Evolutionary conservation across 2,888 invertebrate genomes (phyloP).

Genomic region (Hypercompe scribonia): DNA sequence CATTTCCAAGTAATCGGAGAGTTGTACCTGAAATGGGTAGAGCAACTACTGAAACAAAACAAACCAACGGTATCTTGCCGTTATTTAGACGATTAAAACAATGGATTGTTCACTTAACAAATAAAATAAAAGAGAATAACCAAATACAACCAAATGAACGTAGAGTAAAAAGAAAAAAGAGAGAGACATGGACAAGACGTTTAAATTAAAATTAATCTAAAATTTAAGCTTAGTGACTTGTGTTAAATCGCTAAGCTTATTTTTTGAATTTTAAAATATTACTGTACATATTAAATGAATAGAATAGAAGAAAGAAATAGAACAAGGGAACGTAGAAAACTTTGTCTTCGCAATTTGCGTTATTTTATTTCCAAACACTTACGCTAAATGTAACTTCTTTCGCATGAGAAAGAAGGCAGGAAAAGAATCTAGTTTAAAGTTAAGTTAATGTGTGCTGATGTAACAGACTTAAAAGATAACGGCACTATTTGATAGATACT

Average conservation of each 20-base stretch:
- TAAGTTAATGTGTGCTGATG: too few species aligned
- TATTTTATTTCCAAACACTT: too few species aligned
- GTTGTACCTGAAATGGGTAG: slow-evolving; percentile 48
- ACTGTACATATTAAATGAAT: too few species aligned
- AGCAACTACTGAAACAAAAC: slow-evolving; percentile 50
- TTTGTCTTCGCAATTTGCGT: too few species aligned
- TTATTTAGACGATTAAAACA: slow-evolving; percentile 66
- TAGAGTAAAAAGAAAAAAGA: slow-evolving; percentile 71
- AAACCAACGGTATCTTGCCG: slow-evolving; percentile 48
- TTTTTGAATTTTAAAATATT: neutral
- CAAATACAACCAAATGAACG: slow-evolving; percentile 44
- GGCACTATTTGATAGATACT: neutral
- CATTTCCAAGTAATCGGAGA: slow-evolving; percentile 70
- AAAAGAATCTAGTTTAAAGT: neutral
- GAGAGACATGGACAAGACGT: slow-evolving; percentile 65
- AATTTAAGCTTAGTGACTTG: too few species aligned
- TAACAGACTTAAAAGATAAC: too few species aligned
- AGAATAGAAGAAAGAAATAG: too few species aligned
- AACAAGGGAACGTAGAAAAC: too few species aligned
- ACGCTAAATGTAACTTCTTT: neutral
- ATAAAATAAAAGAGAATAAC: slow-evolving; percentile 52
- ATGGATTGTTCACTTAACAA: slow-evolving; percentile 62
- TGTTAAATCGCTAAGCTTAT: neutral
- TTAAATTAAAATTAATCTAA: slow-evolving; percentile 50
- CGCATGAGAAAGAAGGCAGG: neutral